Evolutionary conservation across 2,797 vertebrate genomes (phyloP).

Genomic region (Chlorospingus semifuscus): DNA sequence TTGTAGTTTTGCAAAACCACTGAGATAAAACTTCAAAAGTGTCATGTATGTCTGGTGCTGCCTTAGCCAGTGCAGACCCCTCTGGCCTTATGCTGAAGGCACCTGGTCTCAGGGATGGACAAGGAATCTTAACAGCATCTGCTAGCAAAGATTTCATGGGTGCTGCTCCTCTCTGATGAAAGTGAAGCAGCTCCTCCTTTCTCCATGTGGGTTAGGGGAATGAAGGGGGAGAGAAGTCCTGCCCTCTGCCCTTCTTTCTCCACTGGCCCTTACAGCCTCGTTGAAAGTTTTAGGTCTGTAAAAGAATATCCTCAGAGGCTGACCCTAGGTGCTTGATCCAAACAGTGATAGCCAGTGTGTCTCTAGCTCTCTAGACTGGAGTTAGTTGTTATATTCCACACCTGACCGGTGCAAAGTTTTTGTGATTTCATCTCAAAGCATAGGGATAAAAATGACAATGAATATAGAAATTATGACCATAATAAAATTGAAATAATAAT

Average conservation of each 20-base stretch:
- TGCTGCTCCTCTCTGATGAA: background rate
- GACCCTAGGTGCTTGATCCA: background rate
- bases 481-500: background rate
- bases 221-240: background rate
- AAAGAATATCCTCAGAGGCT: background rate
- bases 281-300: background rate
- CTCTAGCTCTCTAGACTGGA: background rate
- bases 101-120: too few species aligned
- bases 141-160: background rate
- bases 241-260: background rate
- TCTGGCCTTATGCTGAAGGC: background rate
- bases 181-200: background rate
- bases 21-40: background rate
- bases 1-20: background rate
- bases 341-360: rapidly evolving
- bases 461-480: background rate
- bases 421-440: background rate
- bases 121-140: background rate
- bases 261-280: rapidly evolving
- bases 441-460: background rate
- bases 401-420: background rate
- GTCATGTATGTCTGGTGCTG: background rate
- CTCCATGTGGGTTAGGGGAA: background rate
- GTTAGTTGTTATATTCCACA: background rate
- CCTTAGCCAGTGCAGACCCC: background rate